Evolutionary conservation across 2,113 vertebrate genomes (phyloP), one percentile per base, ranked within the genome.

Genomic region (Murina feae): DNA sequence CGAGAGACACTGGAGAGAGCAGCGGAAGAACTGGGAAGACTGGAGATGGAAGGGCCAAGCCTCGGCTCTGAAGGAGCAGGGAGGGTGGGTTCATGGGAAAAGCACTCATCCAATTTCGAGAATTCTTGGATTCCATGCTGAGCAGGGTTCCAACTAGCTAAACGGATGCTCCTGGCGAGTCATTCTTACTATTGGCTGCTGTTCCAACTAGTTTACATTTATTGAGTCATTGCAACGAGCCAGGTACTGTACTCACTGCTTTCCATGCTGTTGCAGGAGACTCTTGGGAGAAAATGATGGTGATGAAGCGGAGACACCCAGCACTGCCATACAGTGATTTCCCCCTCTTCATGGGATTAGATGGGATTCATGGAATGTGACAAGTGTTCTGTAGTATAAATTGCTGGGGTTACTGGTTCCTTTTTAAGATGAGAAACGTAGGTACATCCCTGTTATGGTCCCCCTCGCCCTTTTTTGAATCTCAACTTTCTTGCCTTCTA

Each of bases 241-340:
- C 58, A 60, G 76, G 60, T n/a, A 12, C 68, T 35, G 72, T 44
- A 14, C 44, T 55, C 86, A 83, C 79, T 89, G 65, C 83, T 60
- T 60, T 90, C 44, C 79, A n/a, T 66, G 84, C 84, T 96, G 95
- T 82, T 92, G 58, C 28, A 76, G 81, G 72, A 82, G 95, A 69
- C 78, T 89, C 94, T 92, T 37, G 63, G 92, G 93, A 90, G n/a
- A 76, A 90, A 65, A 91, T 86, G 55, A 23, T 44, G 80, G 78
- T 79, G 95, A 84, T 81, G 78, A 94, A 32, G 37, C 69, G 25
- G 65, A 75, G 71, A 80, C 5, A 37, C 81, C 72, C 13, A 68
- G 63, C 35, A 11, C 20, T 93, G 21, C 55, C 39, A 18, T 18
- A 68, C 12, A 11, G 6, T n/a, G 39, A 35, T 44, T 84, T 42